Evolutionary conservation across 2,113 vertebrate species (phyloP).

Genomic region (Eptatretus burgeri): DNA sequence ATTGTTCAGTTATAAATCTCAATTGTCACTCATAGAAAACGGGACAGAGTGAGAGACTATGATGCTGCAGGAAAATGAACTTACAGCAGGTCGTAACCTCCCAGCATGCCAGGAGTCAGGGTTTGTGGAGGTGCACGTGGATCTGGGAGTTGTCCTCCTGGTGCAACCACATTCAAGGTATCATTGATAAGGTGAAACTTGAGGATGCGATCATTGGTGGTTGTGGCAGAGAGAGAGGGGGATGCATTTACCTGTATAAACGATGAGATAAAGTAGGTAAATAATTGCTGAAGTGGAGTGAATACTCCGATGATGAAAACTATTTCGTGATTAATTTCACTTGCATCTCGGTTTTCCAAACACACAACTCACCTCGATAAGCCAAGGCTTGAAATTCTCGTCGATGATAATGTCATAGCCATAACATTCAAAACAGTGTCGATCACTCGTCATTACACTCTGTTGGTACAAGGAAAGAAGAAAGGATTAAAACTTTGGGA

Average conservation of each 20-base stretch:
- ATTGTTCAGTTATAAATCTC: not conserved
- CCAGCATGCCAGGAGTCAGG: constrained; percentile 50
- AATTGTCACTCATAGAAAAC: not conserved
- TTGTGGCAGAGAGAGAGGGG: constrained; percentile 84
- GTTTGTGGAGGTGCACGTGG: constrained; percentile 50
- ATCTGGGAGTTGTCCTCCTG: constrained; percentile 67
- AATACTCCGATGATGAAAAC: too few relatives aligned
- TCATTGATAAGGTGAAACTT: constrained; percentile 96
- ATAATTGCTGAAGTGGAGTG: too few relatives aligned
- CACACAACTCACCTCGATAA: constrained; percentile 46
- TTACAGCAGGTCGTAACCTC: constrained; percentile 83
- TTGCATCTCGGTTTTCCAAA: too few relatives aligned
- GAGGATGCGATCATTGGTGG: constrained; percentile 74
- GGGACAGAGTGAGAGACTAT: not conserved
- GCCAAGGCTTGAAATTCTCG: constrained; percentile 80
- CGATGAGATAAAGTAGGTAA: too few relatives aligned
- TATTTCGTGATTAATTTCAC: too few relatives aligned
- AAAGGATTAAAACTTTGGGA: too few relatives aligned
- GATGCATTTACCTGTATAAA: constrained; percentile 58
- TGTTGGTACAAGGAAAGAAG: constrained; percentile 11
- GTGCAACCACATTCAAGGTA: constrained; percentile 71
- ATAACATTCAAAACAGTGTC: constrained; percentile 95
- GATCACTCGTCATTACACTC: constrained; percentile 97
- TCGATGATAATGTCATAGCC: constrained; percentile 97
- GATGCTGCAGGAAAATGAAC: constrained; percentile 15